Conservation (phyloP, 2,888 invertebrate genomes). For the Agrochola litura region DNA sequence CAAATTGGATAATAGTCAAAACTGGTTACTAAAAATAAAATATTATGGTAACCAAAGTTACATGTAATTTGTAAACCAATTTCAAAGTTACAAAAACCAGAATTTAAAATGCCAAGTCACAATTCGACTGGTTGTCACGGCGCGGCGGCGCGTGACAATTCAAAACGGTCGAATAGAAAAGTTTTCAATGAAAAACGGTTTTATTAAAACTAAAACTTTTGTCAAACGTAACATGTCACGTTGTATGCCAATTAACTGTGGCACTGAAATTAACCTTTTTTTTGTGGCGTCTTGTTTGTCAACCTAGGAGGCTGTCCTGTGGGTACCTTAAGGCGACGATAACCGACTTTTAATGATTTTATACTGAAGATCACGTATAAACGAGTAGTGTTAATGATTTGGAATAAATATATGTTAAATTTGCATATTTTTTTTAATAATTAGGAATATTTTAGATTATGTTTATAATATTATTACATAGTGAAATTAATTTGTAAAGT, state of each 20-base stretch:
- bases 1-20: neutral
- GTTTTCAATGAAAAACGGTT: conserved; percentile 10
- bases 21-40: neutral
- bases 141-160: conserved; percentile 8
- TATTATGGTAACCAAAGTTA: neutral
- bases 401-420: too few relatives aligned
- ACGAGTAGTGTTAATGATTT: too few relatives aligned
- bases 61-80: neutral
- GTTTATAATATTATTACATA: too few relatives aligned
- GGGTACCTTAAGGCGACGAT: too few relatives aligned
- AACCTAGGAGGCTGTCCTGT: too few relatives aligned
- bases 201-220: conserved; percentile 12
- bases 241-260: conserved; percentile 4
- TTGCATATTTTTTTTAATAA: too few relatives aligned
- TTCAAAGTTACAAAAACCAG: neutral
- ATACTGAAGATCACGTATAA: too few relatives aligned
- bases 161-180: neutral
- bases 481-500: too few relatives aligned
- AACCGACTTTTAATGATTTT: too few relatives aligned
- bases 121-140: neutral
- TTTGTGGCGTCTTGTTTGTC: too few relatives aligned
- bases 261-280: too few relatives aligned
- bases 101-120: neutral
- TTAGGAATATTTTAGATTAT: too few relatives aligned
- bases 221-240: conserved; percentile 17